These are phyloP conservation scores for Stegostoma tigrinum DNA, from an alignment of 2,113 vertebrate species.

Conservation along the genomic window DNA sequence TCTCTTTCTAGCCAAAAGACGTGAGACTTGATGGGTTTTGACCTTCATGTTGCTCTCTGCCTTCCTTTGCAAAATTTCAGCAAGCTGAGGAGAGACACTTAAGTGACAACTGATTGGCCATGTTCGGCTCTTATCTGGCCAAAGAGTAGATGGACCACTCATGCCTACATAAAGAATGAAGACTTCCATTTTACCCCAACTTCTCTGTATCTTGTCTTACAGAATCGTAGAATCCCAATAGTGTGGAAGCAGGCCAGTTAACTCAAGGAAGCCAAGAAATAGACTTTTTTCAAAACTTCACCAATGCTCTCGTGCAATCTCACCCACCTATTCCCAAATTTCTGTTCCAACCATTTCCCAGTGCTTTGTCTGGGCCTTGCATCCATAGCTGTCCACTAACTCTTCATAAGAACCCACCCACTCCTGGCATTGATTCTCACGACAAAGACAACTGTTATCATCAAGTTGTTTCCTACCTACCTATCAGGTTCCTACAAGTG, in stretches of 20 bases:
- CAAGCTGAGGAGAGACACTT: too few species aligned
- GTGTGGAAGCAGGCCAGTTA: too few species aligned
- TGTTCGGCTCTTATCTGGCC: too few species aligned
- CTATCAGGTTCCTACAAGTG: neutral
- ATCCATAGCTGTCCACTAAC: neutral
- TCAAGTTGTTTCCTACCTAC: neutral
- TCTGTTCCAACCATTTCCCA: neutral
- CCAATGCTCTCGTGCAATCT: neutral
- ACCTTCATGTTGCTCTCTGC: too few species aligned
- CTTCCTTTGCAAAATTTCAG: too few species aligned
- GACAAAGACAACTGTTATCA: neutral
- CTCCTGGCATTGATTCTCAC: neutral
- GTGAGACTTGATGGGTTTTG: too few species aligned
- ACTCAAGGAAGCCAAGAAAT: neutral
- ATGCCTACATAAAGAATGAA: neutral
- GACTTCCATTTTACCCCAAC: neutral
- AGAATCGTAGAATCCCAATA: too few species aligned
- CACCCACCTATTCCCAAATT: neutral
- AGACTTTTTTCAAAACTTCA: neutral
- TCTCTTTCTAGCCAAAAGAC: too few species aligned
- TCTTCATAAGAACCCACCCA: neutral
- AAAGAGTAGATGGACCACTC: too few species aligned
- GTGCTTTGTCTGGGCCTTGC: neutral
- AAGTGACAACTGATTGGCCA: too few species aligned
- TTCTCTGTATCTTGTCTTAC: neutral